Evolutionary conservation across 2,888 invertebrate species (phyloP), one percentile per base, ranked within the genome.

Genomic region (Terebella lapidaria): DNA sequence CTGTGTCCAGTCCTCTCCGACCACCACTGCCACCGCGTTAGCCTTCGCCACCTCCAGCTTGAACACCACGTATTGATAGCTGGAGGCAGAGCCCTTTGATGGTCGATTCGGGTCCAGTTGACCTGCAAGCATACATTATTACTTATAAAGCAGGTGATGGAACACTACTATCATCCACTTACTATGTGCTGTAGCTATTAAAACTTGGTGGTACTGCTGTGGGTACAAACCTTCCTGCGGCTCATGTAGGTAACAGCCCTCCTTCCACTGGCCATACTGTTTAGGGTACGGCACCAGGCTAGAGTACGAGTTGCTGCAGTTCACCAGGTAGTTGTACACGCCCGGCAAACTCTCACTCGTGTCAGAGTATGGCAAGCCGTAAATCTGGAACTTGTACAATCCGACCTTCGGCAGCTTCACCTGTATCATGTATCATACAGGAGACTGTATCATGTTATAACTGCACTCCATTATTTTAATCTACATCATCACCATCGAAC

Each of bases 251-350:
- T 68, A 76, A 66, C 81, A 81, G 4, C 80, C 81, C 59, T 81
- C 80, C 67, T 80, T 81, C 81, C 81, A 81, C 66, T 80, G 80
- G 24, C 78, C 78, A 54, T 79, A 81, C 70, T 81, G 81, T 67
- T 79, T 77, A 27, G 81, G 81, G 75, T 75, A 81, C 25, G 76
- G 73, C 45, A 68, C 65, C 29, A 60, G 62, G 1, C 57, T 55
- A 10, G 70, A 68, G 20, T 61, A 54, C 58, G 71, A 67, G 4
- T 69, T 70, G 61, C 67, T 66, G 59, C 77, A 77, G 68, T 76
- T 73, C 68, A 80, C 73, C 61, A 80, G 72, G 66, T 80, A 80
- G 70, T 80, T 80, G 70, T 74, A 80, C n/a, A 80, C 77, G 2
- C 79, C 80, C 3, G 80, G 80, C 45, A 80, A 68, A 60, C 76